phyloP scores from a whole-genome alignment of 2,113 vertebrate species.

The Rutilus rutilus region DNA sequence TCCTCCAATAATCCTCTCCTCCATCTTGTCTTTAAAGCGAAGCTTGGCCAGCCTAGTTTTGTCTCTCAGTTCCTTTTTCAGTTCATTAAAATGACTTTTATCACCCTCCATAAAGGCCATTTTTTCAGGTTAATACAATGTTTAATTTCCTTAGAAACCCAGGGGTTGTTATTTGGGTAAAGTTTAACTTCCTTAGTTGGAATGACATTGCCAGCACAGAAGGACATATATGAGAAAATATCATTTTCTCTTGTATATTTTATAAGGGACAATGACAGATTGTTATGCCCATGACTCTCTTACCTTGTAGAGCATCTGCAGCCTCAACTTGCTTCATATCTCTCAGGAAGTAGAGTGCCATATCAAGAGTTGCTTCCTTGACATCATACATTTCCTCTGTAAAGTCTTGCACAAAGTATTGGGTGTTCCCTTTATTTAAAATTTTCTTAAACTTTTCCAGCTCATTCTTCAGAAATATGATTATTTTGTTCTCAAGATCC shows the following conservation, averaged over 20 bases:
- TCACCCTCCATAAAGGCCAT: too few relatives aligned
- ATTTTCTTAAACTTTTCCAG: slow-evolving; percentile 43
- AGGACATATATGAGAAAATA: neutral
- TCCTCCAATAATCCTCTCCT: too few relatives aligned
- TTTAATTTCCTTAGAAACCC: too few relatives aligned
- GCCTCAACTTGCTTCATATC: neutral
- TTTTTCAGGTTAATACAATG: too few relatives aligned
- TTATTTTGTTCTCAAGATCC: slow-evolving; percentile 25
- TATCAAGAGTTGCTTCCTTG: slow-evolving; percentile 40
- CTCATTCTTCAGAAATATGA: slow-evolving; percentile 19
- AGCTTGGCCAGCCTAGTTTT: too few relatives aligned
- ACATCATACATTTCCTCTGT: neutral
- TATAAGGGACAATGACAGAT: neutral
- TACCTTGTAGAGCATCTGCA: slow-evolving; percentile 44
- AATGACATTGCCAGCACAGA: too few relatives aligned
- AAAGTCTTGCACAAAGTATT: slow-evolving; percentile 9
- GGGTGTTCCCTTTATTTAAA: slow-evolving; percentile 31
- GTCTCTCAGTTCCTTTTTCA: too few relatives aligned
- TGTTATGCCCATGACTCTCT: neutral
- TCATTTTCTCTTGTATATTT: neutral
- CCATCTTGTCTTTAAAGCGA: too few relatives aligned
- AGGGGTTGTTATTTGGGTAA: too few relatives aligned
- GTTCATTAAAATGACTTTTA: too few relatives aligned
- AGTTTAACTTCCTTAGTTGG: too few relatives aligned
- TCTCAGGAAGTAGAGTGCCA: slow-evolving; percentile 31